Conservation (phyloP, 2,888 invertebrate species). For the Cataglyphis livida region DNA sequence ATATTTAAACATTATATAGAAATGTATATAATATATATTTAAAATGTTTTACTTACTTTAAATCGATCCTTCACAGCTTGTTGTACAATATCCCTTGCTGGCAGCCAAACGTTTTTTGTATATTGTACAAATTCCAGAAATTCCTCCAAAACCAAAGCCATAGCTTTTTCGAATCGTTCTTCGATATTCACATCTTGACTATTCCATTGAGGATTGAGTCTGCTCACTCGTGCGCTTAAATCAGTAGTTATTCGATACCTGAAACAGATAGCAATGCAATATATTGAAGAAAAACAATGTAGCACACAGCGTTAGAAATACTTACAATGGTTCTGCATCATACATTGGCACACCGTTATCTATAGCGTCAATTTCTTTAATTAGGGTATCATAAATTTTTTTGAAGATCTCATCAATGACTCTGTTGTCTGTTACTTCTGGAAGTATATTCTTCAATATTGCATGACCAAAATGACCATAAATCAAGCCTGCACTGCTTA, state of each 20-base stretch:
- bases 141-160: constrained; percentile 92
- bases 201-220: constrained; percentile 95
- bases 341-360: constrained; percentile 98
- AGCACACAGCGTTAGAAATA: background rate
- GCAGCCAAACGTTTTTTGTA: constrained; percentile 92
- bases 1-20: constrained; percentile 9
- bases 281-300: background rate
- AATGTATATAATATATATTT: background rate
- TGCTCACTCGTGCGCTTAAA: constrained; percentile 91
- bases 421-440: constrained; percentile 85
- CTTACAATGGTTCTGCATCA: constrained; percentile 88
- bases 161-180: constrained; percentile 91
- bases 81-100: constrained; percentile 92
- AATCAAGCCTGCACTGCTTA: constrained; percentile 98
- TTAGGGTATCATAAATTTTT: constrained; percentile 94
- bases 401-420: constrained; percentile 88
- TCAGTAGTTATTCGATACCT: constrained; percentile 93
- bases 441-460: constrained; percentile 89
- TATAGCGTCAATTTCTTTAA: constrained; percentile 97
- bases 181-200: constrained; percentile 87
- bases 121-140: constrained; percentile 89
- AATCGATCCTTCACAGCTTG: constrained; percentile 90
- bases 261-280: constrained; percentile 47
- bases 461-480: constrained; percentile 96
- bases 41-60: constrained; percentile 84